These are phyloP conservation scores for Macrobrachium rosenbergii DNA, from an alignment of 1,140 invertebrate species.

Conservation along the genomic window DNA sequence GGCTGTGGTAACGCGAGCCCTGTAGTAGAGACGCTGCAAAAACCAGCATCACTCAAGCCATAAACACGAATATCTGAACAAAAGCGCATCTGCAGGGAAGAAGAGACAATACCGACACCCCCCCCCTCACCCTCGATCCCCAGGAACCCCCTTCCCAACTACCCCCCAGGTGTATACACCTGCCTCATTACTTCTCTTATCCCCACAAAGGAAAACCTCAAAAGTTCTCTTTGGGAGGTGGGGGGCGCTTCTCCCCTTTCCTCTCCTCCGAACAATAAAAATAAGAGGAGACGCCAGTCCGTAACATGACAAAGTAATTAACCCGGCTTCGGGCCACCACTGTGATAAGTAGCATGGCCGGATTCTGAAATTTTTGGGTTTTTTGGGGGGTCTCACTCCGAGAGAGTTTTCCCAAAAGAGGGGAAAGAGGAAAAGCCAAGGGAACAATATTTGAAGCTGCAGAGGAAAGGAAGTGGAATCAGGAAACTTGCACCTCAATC, in stretches of 20 bases:
- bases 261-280: not conserved
- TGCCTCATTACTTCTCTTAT: too few relatives aligned
- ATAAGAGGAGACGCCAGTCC: constrained; percentile 7
- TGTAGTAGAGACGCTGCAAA: too few relatives aligned
- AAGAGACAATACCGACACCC: too few relatives aligned
- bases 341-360: constrained; percentile 12
- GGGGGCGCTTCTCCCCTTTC: not conserved
- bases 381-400: too few relatives aligned
- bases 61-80: too few relatives aligned
- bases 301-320: constrained; percentile 45
- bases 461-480: not conserved
- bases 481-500: not conserved
- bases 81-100: too few relatives aligned
- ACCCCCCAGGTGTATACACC: not conserved
- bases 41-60: too few relatives aligned
- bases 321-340: not conserved
- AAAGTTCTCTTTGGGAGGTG: too few relatives aligned
- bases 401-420: not conserved
- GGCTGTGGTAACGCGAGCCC: too few relatives aligned
- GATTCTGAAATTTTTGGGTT: not conserved
- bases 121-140: not conserved
- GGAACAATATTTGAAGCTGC: constrained; percentile 12
- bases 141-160: not conserved
- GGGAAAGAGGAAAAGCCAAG: not conserved
- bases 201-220: too few relatives aligned